Base-by-base conservation (phyloP, 2,113 vertebrate species). In the Uria lomvia region DNA sequence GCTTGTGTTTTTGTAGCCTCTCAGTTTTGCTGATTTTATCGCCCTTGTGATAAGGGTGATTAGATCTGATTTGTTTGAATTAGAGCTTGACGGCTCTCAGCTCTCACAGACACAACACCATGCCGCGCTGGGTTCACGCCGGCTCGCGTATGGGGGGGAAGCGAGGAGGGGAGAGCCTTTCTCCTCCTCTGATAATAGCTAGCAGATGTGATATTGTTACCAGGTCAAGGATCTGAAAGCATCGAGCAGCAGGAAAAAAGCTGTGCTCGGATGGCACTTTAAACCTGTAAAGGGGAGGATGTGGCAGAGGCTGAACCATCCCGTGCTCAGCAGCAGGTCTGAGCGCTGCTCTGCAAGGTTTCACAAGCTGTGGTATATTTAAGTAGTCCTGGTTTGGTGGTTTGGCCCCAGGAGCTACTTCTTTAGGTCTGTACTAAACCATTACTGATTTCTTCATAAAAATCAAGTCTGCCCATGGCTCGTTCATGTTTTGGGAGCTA, bases 61-160 rank as follows among this genome's bases (percentile, higher is more conserved):
- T 87, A 84, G 86, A 89, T 91, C 53, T 63, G 92, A 95, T 97
- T 94, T 95, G 95, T 97, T 97, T 94, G 89, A 87, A 56, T 95
- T 95, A 58, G 29, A 95, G 62, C 77, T 85, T 43, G 80, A 42
- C 13, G 3, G 91, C 95, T 92, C 86, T 89, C 43, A 34, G 76
- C 91, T 91, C 91, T 56, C 13, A 8, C 83, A 96, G 92, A 94
- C 92, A 87, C 86, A 96, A 89, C 95, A 94, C 27, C 0, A 15
- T 63, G 58, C 70, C 2, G 24, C 0, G 2, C 36, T 14, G 75
- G 42, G 27, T 8, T 86, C 36, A 40, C n/a, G 22, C n/a, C 2
- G 34, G 16, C 76, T 72, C 53, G 60, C 2, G 1, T 55, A 63
- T 12, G 10, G 26, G 43, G 26, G 84, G 53, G 55, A 17, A n/a